Conservation (phyloP, 2,888 invertebrate genomes). For the Agonopterix heracliana region DNA sequence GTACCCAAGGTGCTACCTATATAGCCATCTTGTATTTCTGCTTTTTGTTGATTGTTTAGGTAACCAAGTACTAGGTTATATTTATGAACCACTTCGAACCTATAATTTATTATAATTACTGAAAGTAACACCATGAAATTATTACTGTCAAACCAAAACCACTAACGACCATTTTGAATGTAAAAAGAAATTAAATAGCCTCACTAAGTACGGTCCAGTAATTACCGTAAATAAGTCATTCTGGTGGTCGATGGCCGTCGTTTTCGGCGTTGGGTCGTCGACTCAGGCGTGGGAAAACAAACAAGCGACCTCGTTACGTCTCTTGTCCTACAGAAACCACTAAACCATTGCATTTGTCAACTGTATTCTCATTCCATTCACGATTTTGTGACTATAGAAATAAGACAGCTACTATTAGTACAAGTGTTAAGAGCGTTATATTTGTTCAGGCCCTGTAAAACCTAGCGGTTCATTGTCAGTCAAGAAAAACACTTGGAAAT, state of each 20-base stretch:
- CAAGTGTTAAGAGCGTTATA: constrained; percentile 12
- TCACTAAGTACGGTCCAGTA: not conserved
- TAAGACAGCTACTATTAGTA: not conserved
- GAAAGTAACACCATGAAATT: too few relatives aligned
- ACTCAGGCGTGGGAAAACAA: constrained; percentile 62
- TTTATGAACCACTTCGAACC: too few relatives aligned
- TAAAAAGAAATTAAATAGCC: too few relatives aligned
- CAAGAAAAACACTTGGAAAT: constrained; percentile 31
- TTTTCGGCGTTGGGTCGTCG: constrained; percentile 36
- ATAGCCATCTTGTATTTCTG: too few relatives aligned
- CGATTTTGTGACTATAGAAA: constrained; percentile 13
- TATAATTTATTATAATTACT: too few relatives aligned
- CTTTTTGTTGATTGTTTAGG: too few relatives aligned
- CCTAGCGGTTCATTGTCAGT: constrained; percentile 26
- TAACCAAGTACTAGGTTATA: too few relatives aligned
- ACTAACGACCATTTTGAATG: too few relatives aligned
- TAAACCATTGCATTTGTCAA: constrained; percentile 35
- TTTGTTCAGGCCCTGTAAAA: constrained; percentile 33
- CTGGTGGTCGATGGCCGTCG: constrained; percentile 26
- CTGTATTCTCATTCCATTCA: constrained; percentile 24
- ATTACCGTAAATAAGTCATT: constrained; percentile 30
- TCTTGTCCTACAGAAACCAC: constrained; percentile 40
- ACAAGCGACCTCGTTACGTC: constrained; percentile 56
- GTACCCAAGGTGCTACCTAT: too few relatives aligned
- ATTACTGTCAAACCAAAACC: too few relatives aligned